phyloP scores from a whole-genome alignment of 2,888 invertebrate species.

The Hypomecis punctinalis region DNA sequence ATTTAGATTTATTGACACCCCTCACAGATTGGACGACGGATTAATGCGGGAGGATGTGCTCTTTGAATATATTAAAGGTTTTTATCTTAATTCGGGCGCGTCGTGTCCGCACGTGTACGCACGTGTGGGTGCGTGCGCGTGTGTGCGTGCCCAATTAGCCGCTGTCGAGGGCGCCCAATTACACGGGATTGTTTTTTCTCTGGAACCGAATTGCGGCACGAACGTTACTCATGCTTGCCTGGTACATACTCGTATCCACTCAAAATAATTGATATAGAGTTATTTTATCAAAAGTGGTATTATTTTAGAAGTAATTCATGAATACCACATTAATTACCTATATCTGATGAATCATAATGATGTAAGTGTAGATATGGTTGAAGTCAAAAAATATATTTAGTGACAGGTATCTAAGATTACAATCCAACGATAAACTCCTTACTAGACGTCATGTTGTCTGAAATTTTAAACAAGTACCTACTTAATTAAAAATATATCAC shows the following conservation, averaged over 20 bases:
- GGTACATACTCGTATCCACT: conserved; percentile 1
- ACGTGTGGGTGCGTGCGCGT: background rate
- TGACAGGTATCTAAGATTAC: too few species aligned
- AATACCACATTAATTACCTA: too few species aligned
- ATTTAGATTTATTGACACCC: conserved; percentile 67
- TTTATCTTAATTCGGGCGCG: conserved; percentile 47
- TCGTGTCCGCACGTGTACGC: background rate
- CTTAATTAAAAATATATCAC: too few species aligned
- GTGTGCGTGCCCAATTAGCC: conserved; percentile 21
- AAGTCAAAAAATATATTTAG: too few species aligned
- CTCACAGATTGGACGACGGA: conserved; percentile 50
- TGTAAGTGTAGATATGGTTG: too few species aligned
- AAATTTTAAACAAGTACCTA: too few species aligned
- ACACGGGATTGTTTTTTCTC: conserved; percentile 28
- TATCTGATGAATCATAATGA: too few species aligned
- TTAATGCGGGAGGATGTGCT: conserved; percentile 52
- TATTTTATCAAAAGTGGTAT: background rate
- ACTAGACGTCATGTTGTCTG: too few species aligned
- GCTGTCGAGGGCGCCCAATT: conserved; percentile 14
- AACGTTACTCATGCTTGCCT: background rate
- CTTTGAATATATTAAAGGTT: conserved; percentile 61
- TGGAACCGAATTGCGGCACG: conserved; percentile 21
- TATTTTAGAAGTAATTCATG: too few species aligned
- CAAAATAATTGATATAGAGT: background rate
- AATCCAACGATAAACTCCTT: too few species aligned